Percentiles rank a stretch among this genome's conserved stretches.
Evolutionary conservation across 2,797 vertebrate species (phyloP).

Genomic region (Rhodeus uyekii): DNA sequence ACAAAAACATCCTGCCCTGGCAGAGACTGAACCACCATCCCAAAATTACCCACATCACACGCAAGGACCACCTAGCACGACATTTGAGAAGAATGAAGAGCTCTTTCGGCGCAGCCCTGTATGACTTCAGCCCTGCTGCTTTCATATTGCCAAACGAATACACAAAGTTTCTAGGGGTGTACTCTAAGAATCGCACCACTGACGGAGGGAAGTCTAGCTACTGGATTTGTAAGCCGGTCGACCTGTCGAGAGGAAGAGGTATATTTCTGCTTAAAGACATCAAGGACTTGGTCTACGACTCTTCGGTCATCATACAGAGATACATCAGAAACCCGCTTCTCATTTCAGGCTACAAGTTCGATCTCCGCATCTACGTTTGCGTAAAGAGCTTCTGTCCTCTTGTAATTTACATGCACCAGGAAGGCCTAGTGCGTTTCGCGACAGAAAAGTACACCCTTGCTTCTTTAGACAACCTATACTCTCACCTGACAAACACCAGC

Average conservation of each 20-base stretch:
- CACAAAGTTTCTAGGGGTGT: constrained; percentile 75
- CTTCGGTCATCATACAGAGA: constrained; percentile 77
- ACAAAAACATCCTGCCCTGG: constrained; percentile 77
- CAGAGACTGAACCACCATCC: constrained; percentile 86
- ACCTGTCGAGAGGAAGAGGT: constrained; percentile 78
- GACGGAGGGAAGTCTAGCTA: constrained; percentile 59
- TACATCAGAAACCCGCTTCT: constrained; percentile 82
- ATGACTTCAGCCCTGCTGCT: constrained; percentile 77
- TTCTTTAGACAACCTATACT: constrained; percentile 73
- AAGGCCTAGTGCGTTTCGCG: constrained; percentile 82
- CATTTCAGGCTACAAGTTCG: constrained; percentile 83
- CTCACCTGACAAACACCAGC: constrained; percentile 87
- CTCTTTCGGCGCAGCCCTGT: constrained; percentile 69
- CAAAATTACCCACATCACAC: constrained; percentile 76
- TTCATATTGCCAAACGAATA: constrained; percentile 82
- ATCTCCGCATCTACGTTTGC: constrained; percentile 83
- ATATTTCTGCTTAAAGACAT: constrained; percentile 82
- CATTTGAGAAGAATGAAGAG: constrained; percentile 78
- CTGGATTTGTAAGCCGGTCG: constrained; percentile 85
- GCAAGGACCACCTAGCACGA: constrained; percentile 81
- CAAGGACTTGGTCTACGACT: constrained; percentile 77
- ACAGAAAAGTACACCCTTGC: constrained; percentile 81
- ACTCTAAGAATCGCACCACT: constrained; percentile 64
- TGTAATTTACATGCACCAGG: constrained; percentile 80
- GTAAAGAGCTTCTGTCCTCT: constrained; percentile 82